Base-by-base conservation (phyloP, 37 sponge, comb jelly and placozoan genomes). In the Beroe forskalii region DNA sequence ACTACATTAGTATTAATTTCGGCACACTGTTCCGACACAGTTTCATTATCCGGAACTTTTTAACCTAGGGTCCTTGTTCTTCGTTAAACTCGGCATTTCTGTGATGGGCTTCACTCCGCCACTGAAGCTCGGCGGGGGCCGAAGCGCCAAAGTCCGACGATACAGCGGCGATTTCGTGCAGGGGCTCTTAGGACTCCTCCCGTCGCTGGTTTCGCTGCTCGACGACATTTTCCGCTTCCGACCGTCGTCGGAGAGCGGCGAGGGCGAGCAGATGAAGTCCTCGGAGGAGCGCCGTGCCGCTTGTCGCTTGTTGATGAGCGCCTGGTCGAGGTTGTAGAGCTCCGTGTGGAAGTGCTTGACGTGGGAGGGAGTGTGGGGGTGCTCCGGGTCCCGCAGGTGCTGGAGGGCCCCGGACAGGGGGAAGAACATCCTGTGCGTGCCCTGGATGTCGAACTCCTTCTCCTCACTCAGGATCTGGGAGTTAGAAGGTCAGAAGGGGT, bases 141-240 rank as follows among this genome's bases (percentile, higher is more conserved):
- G 44, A 20, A 44, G 20, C 28, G 86, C 37, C 25, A 80, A 48
- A 6, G 86, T 80, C n/a, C 86, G 44, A 42, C 40, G 28, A 37
- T 44, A 80, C 27, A 80, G 55, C 38, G 86, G 86, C 25, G 86
- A 80, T 43, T 80, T 80, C 23, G 86, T 80, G 55, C 86, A 80
- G 2, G 86, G 86, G 55, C 86, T 80, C 35, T 80, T 80, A 1
- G 86, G 86, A 37, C 86, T 80, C n/a, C 86, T 32, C 23, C 86
- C 86, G 30, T 80, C 86, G 86, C 86, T 80, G 2, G 86, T 80
- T 38, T 80, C 86, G 28, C 86, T 80, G 86, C 86, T 80, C 43
- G 86, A 80, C 55, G 86, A 80, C 22, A 80, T 80, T 25, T 48
- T 17, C 6, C 86, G 44, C 55, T 80, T 80, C 24, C 86, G 44